Percentiles rank a stretch among this genome's conserved stretches.
Evolutionary conservation across 2,888 invertebrate species (phyloP).

Genomic region (Ectropis crepuscularia): DNA sequence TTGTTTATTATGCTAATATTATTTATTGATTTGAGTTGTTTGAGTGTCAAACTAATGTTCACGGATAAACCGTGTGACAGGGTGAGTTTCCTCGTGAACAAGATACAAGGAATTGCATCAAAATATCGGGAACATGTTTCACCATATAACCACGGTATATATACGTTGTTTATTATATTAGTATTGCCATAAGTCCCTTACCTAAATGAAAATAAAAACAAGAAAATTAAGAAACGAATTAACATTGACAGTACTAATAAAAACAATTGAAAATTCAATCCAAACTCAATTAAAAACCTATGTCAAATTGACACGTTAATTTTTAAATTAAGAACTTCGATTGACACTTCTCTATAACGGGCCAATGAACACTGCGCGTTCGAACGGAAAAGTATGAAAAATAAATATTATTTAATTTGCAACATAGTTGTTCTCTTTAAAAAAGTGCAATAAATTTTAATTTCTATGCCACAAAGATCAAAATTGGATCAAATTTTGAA

Average conservation of each 20-base stretch:
- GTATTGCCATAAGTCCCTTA: no score
- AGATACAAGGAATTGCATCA: no score
- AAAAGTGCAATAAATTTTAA: conserved; percentile 10
- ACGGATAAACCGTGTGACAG: no score
- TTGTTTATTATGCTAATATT: no score
- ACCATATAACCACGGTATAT: no score
- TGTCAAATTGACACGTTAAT: conserved; percentile 67
- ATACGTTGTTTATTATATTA: no score
- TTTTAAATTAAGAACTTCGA: conserved; percentile 63
- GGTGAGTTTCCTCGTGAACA: no score
- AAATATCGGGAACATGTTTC: no score
- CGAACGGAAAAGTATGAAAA: conserved; percentile 65
- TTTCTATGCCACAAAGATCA: conserved; percentile 6
- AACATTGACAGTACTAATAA: neutral
- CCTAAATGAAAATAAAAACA: no score
- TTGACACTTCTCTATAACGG: conserved; percentile 65
- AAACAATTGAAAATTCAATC: neutral
- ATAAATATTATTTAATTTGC: conserved; percentile 33
- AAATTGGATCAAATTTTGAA: conserved; percentile 22
- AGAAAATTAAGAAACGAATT: neutral
- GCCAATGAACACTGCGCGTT: conserved; percentile 63
- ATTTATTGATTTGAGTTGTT: no score
- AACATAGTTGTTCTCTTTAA: neutral
- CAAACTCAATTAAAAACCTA: conserved; percentile 32
- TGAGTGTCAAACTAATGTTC: no score